Base-by-base conservation (phyloP, 2,113 vertebrate species). In the Ammospiza caudacuta region DNA sequence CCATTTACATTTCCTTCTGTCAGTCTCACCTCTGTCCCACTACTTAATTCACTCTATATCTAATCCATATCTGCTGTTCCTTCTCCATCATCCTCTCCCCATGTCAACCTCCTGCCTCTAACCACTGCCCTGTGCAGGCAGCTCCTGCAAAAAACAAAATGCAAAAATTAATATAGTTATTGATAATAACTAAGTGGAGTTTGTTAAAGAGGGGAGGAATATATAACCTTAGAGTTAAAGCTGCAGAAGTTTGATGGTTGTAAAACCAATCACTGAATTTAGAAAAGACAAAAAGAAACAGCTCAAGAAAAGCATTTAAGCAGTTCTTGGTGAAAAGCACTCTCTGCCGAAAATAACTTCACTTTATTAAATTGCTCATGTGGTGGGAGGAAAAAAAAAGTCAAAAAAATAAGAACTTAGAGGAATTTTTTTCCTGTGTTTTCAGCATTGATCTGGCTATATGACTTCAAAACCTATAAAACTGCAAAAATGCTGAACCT, bases 321-420 rank as follows among this genome's bases (percentile, higher is more conserved):
- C 25, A 75, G 27, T 62, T 78, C 39, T 75, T 82, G 43, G 62
- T 82, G 85, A 75, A 84, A 82, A 87, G 70, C 79, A 37, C 23
- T 79, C 57, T 82, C 87, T 92, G 91, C 85, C 85, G 88, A 94
- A 93, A 93, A 70, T 46, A 90, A 85, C n/a, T 79, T 72, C 2
- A 52, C 43, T 84, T 79, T 85, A 54, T 72, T 82, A 63, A 94
- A 69, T 87, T 64, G 33, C 47, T 70, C 47, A 39, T 78, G 35
- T 63, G 43, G 75, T 63, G 18, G 15, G 46, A 73, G 15, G 19
- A 5, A 10, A 58, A 55, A 37, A 51, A 41, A 69, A 63, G 62
- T 33, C 6, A 46, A 57, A 59, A 92, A 82, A 75, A 55, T 2
- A 88, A 59, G 18, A 81, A 62, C n/a, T 73, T 61, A 9, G 1